Evolutionary conservation across 2,888 invertebrate species (phyloP).

Genomic region (Parthenolecanium corni): DNA sequence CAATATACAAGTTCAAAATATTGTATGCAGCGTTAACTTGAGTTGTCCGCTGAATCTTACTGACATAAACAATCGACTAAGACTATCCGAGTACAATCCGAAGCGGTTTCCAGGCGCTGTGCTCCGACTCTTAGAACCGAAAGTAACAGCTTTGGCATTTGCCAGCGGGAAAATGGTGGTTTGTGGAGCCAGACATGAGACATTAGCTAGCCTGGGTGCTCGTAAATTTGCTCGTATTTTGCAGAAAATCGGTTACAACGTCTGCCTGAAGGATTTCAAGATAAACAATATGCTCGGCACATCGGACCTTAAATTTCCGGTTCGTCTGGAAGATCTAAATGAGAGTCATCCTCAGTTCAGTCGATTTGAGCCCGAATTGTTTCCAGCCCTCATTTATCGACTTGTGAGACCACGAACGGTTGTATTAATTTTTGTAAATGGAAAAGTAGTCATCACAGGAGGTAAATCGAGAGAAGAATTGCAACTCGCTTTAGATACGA

Average conservation of each 20-base stretch:
- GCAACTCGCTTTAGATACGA: constrained; percentile 17
- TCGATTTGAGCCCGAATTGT: constrained; percentile 89
- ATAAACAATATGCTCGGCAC: constrained; percentile 67
- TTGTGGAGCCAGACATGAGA: constrained; percentile 67
- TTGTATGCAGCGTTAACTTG: constrained; percentile 66
- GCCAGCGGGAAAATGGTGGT: constrained; percentile 72
- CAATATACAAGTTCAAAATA: constrained; percentile 42
- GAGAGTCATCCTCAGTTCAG: constrained; percentile 58
- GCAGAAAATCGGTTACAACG: constrained; percentile 66
- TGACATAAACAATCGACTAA: constrained; percentile 62
- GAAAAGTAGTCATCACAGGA: constrained; percentile 90
- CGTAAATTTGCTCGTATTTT: constrained; percentile 72
- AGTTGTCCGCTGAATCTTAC: constrained; percentile 59
- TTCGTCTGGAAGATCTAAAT: constrained; percentile 59
- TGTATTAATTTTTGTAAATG: constrained; percentile 94
- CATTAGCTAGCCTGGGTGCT: constrained; percentile 61
- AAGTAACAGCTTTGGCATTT: constrained; percentile 63
- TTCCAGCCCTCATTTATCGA: constrained; percentile 95
- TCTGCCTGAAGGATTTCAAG: constrained; percentile 65
- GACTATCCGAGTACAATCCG: constrained; percentile 75
- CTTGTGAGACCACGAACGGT: constrained; percentile 95
- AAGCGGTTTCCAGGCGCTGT: constrained; percentile 69
- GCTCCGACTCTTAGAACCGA: constrained; percentile 68
- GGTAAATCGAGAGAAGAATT: constrained; percentile 20
- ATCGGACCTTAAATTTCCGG: constrained; percentile 61